Evolutionary conservation across 2,888 invertebrate genomes (phyloP), one percentile per base, ranked within the genome.

Genomic region (Tiliacea aurago): DNA sequence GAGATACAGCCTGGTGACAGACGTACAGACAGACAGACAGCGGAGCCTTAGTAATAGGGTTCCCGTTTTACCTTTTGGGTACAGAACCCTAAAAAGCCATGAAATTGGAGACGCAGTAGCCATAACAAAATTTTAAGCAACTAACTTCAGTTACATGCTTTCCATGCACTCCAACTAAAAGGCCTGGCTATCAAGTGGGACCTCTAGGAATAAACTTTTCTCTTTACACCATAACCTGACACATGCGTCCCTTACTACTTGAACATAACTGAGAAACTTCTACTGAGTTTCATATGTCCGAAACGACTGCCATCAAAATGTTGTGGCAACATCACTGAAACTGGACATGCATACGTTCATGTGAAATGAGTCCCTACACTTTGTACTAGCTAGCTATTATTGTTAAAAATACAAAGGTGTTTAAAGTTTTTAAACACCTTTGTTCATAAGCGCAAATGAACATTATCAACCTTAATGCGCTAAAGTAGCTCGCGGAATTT

Each of bases 181-280:
- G 71, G 76, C 41, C 43, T 13, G 15, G 28, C 18, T 15, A 67
- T 67, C 41, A 68, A 62, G 63, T 55, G 53, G 18, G 64, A 37
- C 71, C 84, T 75, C 37, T 23, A 72, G 69, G 69, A 84, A 72
- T 70, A 81, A 81, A 84, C 72, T 81, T 84, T 70, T 43, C 72
- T 84, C 53, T 72, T 61, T 76, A n/a, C n/a, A 37, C 49, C 47
- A 49, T 67, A 47, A 80, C 72, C 67, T 56, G 70, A 64, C 23
- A 72, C 75, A 59, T 68, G 49, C 13, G 62, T 49, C 68, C 62
- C 41, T 53, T 71, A 65, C 49, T 53, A 67, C 80, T 67, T 62
- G 62, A 58, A 41, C 13, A 69, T 62, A 47, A 66, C 41, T 37
- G 43, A 56, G 28, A 63, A 68, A 73, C 33, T 68, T 67, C 15